Conservation (phyloP, 2,888 invertebrate species). For the Archaeoteleia sp. region DNA sequence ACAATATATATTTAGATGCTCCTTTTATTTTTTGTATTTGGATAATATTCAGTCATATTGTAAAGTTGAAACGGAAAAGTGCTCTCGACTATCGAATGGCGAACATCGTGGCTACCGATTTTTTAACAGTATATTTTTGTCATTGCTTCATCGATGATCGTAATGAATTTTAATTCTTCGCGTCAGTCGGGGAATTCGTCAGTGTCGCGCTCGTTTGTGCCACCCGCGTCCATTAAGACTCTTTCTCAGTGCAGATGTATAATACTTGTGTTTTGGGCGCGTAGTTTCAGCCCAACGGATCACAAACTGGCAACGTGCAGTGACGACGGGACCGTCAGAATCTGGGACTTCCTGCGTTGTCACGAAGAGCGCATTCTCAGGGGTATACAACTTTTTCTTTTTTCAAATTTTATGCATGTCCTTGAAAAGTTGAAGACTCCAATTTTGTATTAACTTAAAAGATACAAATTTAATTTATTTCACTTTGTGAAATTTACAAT, state of each 20-base stretch:
- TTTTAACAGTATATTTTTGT: too few species aligned
- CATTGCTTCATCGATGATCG: too few species aligned
- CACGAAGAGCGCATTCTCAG: slow-evolving; percentile 95
- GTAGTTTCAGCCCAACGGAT: slow-evolving; percentile 99
- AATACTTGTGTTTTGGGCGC: slow-evolving; percentile 66
- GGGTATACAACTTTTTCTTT: slow-evolving; percentile 76
- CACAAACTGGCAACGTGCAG: slow-evolving; percentile 99
- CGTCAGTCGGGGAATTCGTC: too few species aligned
- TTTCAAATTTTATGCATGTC: too few species aligned
- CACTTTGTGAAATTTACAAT: too few species aligned
- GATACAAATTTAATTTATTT: neutral
- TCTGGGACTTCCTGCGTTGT: slow-evolving; percentile 99
- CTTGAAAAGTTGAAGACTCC: too few species aligned
- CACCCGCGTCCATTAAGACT: neutral
- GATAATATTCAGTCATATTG: too few species aligned
- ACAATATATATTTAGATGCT: slow-evolving; percentile 58
- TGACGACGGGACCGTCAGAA: slow-evolving; percentile 98
- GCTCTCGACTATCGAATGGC: too few species aligned
- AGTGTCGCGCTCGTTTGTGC: slow-evolving; percentile 1
- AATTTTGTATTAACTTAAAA: too few species aligned
- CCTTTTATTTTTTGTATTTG: slow-evolving; percentile 44
- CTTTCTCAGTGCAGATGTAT: slow-evolving; percentile 55
- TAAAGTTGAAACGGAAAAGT: too few species aligned
- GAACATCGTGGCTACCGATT: too few species aligned
- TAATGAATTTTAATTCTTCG: too few species aligned